Evolutionary conservation across 2,888 invertebrate genomes (phyloP).

Genomic region (Diploptera punctata): DNA sequence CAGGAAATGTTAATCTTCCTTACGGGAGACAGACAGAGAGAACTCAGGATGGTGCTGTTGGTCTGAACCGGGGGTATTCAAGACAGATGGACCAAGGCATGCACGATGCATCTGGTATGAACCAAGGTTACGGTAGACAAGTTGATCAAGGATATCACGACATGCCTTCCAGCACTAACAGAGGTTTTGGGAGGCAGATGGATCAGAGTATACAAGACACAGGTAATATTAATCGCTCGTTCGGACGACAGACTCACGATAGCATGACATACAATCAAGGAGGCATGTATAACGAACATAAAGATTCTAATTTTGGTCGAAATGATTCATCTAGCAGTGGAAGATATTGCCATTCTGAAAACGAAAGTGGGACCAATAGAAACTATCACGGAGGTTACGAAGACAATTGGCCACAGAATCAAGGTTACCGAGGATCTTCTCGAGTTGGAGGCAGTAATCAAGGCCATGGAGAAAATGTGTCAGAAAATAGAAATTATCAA

Average conservation of each 20-base stretch:
- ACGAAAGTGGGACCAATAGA: slow-evolving; percentile 4
- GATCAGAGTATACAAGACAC: slow-evolving; percentile 18
- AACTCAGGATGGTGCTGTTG: not conserved
- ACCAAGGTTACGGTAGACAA: not conserved
- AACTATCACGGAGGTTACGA: slow-evolving; percentile 9
- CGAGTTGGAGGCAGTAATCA: not conserved
- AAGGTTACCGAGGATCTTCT: not conserved
- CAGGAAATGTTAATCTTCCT: too few species aligned
- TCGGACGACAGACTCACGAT: not conserved
- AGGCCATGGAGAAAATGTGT: not conserved
- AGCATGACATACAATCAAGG: slow-evolving; percentile 1
- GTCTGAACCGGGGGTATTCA: not conserved
- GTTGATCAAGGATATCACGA: slow-evolving; percentile 6
- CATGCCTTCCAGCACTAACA: not conserved
- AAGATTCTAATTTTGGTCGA: not conserved
- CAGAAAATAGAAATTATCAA: slow-evolving; percentile 13
- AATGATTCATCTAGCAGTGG: not conserved
- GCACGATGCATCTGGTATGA: not conserved
- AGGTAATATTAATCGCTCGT: slow-evolving; percentile 6
- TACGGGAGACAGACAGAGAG: slow-evolving; percentile 16
- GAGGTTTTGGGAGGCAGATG: slow-evolving; percentile 4
- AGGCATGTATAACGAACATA: slow-evolving; percentile 10
- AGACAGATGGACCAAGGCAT: slow-evolving; percentile 12
- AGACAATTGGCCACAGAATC: slow-evolving; percentile 19
- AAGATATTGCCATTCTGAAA: slow-evolving; percentile 1